phyloP scores from a whole-genome alignment of 2,888 invertebrate genomes.

The Silvanus unidentatus region DNA sequence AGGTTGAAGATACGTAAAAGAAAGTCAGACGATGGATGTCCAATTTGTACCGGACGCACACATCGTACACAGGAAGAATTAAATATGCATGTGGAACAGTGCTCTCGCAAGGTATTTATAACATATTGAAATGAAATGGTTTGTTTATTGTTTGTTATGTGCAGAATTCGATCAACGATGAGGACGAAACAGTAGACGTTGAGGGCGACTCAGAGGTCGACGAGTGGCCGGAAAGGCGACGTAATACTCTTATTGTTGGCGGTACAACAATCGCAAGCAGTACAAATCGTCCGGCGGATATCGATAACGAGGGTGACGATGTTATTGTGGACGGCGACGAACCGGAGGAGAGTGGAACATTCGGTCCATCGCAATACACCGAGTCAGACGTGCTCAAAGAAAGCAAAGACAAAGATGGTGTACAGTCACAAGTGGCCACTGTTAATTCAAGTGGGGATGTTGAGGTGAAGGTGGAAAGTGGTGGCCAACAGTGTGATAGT shows the following conservation, averaged over 20 bases:
- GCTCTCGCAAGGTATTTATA: conserved; percentile 51
- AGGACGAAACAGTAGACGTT: conserved; percentile 65
- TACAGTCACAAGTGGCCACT: conserved; percentile 41
- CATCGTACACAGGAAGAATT: conserved; percentile 55
- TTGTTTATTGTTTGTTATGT: conserved; percentile 2
- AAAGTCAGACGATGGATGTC: conserved; percentile 60
- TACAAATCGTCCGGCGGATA: conserved; percentile 36
- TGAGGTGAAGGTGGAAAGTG: conserved; percentile 40
- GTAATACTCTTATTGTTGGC: conserved; percentile 30
- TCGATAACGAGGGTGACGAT: conserved; percentile 42
- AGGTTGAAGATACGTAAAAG: conserved; percentile 62
- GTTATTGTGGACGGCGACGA: conserved; percentile 46
- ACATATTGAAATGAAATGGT: not conserved
- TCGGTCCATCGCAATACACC: conserved; percentile 44
- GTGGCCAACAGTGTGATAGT: conserved; percentile 44
- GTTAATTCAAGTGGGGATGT: conserved; percentile 46
- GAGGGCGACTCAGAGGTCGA: conserved; percentile 56
- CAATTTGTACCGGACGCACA: conserved; percentile 57
- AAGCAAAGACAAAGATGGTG: conserved; percentile 33
- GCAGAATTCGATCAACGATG: conserved; percentile 45
- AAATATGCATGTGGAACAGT: conserved; percentile 59
- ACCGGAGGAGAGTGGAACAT: conserved; percentile 39
- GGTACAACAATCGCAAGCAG: conserved; percentile 34
- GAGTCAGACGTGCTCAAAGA: conserved; percentile 42
- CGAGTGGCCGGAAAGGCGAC: conserved; percentile 50